phyloP scores from a whole-genome alignment of 2,888 invertebrate genomes.

The Ophion obscuratus region DNA sequence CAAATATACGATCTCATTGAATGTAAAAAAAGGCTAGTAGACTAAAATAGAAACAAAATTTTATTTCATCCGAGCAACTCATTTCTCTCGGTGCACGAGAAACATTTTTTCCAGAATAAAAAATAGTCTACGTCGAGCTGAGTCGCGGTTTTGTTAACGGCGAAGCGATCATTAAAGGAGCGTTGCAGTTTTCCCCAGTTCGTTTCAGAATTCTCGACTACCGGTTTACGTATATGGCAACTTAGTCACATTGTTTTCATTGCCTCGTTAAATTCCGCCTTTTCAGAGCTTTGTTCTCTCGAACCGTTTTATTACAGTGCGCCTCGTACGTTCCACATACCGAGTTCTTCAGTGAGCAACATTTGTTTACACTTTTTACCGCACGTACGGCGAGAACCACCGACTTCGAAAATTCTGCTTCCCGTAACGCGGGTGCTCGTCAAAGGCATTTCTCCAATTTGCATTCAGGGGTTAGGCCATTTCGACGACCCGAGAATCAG shows the following conservation, averaged over 20 bases:
- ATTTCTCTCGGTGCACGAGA: background rate
- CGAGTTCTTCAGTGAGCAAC: constrained; percentile 1
- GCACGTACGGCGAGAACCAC: background rate
- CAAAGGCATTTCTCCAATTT: background rate
- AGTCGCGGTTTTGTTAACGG: constrained; percentile 1
- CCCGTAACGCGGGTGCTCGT: background rate
- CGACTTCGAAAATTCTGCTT: background rate
- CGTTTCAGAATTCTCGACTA: constrained; percentile 23
- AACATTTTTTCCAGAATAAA: background rate
- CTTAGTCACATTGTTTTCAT: constrained; percentile 71
- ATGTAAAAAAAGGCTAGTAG: background rate
- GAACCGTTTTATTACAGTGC: background rate
- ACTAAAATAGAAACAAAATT: background rate
- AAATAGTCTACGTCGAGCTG: constrained; percentile 1
- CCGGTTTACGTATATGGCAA: constrained; percentile 7
- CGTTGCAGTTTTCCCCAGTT: constrained; percentile 19
- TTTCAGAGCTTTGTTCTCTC: constrained; percentile 32
- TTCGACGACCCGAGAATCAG: too few relatives aligned
- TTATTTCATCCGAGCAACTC: background rate
- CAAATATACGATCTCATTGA: background rate
- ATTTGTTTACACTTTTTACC: background rate
- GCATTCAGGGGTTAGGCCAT: too few relatives aligned
- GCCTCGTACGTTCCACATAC: background rate
- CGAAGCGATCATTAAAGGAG: background rate
- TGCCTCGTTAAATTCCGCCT: constrained; percentile 68